Evolutionary conservation across 1,140 invertebrate species (phyloP).

Genomic region (Platorchestia sp.): DNA sequence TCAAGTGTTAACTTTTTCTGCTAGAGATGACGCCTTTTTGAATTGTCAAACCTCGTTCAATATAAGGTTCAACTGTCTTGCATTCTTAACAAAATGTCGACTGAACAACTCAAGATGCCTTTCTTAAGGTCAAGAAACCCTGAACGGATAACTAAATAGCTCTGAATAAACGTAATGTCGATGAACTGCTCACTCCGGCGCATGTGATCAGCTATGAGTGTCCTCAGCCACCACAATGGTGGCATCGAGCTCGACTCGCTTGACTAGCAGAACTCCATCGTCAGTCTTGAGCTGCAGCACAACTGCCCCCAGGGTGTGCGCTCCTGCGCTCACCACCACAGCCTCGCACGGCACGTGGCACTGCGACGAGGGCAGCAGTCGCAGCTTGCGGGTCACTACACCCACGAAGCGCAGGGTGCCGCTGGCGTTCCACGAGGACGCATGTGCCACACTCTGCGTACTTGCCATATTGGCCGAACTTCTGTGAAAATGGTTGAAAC

Average conservation of each 20-base stretch:
- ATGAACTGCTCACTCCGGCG: not conserved
- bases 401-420: constrained; percentile 42
- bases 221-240: not conserved
- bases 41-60: not conserved
- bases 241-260: not conserved
- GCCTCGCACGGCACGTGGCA: constrained; percentile 4
- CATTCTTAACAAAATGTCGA: not conserved
- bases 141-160: not conserved
- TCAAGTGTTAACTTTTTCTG: not conserved
- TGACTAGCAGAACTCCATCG: not conserved
- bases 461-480: not conserved
- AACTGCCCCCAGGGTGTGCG: not conserved
- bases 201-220: not conserved
- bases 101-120: not conserved
- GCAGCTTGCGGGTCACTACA: not conserved
- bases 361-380: not conserved
- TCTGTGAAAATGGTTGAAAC: not conserved
- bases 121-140: not conserved
- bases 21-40: not conserved
- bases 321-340: constrained; percentile 5
- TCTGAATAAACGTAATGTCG: not conserved
- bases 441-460: not conserved
- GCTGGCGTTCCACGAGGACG: not conserved
- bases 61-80: not conserved
- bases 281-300: not conserved